Evolutionary conservation across 2,797 vertebrate species (phyloP).

Genomic region (Schizopygopsis malacanthus): DNA sequence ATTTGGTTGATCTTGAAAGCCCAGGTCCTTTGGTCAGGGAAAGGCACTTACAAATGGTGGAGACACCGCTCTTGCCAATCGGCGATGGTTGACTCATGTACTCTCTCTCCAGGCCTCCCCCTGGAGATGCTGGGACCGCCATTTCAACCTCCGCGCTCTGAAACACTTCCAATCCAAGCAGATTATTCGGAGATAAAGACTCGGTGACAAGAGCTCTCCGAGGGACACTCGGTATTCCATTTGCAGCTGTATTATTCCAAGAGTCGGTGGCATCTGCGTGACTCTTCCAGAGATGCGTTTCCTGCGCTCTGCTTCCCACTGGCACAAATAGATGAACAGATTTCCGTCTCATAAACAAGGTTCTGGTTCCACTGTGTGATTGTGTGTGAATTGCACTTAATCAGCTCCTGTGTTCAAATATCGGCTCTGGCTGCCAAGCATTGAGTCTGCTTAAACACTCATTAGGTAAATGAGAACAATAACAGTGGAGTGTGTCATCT

Average conservation of each 20-base stretch:
- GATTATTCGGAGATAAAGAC: slow-evolving; percentile 60
- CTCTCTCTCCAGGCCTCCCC: no score
- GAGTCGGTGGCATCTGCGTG: slow-evolving; percentile 47
- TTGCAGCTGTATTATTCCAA: slow-evolving; percentile 55
- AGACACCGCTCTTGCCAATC: no score
- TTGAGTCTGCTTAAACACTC: slow-evolving; percentile 32
- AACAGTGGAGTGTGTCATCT: slow-evolving; percentile 39
- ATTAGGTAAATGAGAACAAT: slow-evolving; percentile 53
- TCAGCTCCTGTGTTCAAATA: slow-evolving; percentile 56
- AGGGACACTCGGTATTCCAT: slow-evolving; percentile 48
- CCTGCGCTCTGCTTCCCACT: slow-evolving; percentile 47
- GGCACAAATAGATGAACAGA: slow-evolving; percentile 61
- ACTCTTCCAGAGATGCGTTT: slow-evolving; percentile 48
- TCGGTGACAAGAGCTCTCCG: slow-evolving; percentile 44
- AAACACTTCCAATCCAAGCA: slow-evolving; percentile 44
- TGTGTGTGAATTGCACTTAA: slow-evolving; percentile 57
- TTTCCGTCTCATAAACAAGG: slow-evolving; percentile 57
- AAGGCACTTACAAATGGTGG: no score
- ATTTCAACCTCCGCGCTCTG: no score
- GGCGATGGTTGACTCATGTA: no score
- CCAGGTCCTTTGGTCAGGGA: no score
- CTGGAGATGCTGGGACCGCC: no score
- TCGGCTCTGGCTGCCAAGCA: slow-evolving; percentile 28
- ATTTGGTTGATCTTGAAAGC: no score
- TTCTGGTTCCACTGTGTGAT: slow-evolving; percentile 52